Percentiles rank a stretch among this genome's conserved stretches.
These are phyloP conservation scores for Apis dorsata DNA, from an alignment of 1,140 invertebrate species.

Conservation along the genomic window DNA sequence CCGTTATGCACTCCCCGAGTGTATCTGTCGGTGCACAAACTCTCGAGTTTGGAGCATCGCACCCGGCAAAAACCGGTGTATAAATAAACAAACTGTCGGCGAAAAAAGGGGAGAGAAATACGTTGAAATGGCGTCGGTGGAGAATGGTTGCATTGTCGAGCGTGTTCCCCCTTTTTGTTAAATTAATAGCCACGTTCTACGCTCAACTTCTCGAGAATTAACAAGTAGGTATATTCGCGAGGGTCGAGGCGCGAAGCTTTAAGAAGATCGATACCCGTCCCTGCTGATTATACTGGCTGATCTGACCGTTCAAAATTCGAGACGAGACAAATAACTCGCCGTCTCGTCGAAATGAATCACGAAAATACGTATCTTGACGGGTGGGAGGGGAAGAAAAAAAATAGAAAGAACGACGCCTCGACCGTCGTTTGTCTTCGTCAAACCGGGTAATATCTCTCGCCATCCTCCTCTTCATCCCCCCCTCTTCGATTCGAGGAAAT, in stretches of 20 bases:
- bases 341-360: background rate
- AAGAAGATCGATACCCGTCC: slow-evolving; percentile 26
- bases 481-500: background rate
- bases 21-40: background rate
- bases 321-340: slow-evolving; percentile 13
- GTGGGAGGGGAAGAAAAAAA: background rate
- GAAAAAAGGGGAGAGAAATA: background rate
- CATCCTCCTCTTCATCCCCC: background rate
- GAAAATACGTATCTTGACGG: no score
- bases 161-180: background rate
- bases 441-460: background rate
- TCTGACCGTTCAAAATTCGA: slow-evolving; percentile 11
- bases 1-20: background rate
- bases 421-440: background rate
- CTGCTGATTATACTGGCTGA: background rate
- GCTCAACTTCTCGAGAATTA: slow-evolving; percentile 1
- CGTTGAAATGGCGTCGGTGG: no score
- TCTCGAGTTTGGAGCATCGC: background rate
- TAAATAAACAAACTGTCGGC: slow-evolving; percentile 20
- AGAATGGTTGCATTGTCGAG: no score
- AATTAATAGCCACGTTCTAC: slow-evolving; percentile 13
- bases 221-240: background rate
- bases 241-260: slow-evolving; percentile 5
- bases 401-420: background rate
- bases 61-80: background rate